phyloP scores from a whole-genome alignment of 2,888 invertebrate genomes.

The Stenichneumon culpator region DNA sequence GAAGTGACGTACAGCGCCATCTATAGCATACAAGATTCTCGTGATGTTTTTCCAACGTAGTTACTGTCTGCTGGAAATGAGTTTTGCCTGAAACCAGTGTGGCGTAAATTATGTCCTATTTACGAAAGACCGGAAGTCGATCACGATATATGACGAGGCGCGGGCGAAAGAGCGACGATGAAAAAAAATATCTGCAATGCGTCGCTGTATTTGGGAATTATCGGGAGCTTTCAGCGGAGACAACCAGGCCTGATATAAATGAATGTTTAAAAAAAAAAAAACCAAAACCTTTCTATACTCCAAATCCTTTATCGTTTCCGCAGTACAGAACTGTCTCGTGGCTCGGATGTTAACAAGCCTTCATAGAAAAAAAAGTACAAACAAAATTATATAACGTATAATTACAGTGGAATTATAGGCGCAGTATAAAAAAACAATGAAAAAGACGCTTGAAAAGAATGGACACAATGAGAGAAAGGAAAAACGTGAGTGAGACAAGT shows the following conservation, averaged over 20 bases:
- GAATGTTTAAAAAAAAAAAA: conserved; percentile 48
- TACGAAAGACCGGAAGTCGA: background rate
- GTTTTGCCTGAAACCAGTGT: background rate
- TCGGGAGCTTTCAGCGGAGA: background rate
- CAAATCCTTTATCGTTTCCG: conserved; percentile 62
- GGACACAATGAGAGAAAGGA: conserved; percentile 24
- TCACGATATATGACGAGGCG: background rate
- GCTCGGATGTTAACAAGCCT: conserved; percentile 59
- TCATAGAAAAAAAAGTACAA: conserved; percentile 58
- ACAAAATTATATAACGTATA: conserved; percentile 59
- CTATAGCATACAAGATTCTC: too few relatives aligned
- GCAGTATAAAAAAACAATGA: conserved; percentile 48
- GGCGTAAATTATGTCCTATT: background rate
- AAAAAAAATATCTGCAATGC: background rate
- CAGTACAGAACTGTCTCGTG: conserved; percentile 61
- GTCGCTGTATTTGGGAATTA: background rate
- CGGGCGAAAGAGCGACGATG: background rate
- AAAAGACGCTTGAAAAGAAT: conserved; percentile 24
- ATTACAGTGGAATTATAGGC: conserved; percentile 63
- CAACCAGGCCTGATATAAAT: conserved; percentile 3
- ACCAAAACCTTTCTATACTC: conserved; percentile 56
- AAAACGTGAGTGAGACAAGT: conserved; percentile 31
- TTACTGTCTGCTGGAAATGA: background rate
- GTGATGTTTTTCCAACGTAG: background rate
- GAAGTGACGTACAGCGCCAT: too few relatives aligned